Percentiles rank a stretch among this genome's conserved stretches.
Evolutionary conservation across 2,888 invertebrate genomes (phyloP).

Genomic region (Ornithoptera alexandrae): DNA sequence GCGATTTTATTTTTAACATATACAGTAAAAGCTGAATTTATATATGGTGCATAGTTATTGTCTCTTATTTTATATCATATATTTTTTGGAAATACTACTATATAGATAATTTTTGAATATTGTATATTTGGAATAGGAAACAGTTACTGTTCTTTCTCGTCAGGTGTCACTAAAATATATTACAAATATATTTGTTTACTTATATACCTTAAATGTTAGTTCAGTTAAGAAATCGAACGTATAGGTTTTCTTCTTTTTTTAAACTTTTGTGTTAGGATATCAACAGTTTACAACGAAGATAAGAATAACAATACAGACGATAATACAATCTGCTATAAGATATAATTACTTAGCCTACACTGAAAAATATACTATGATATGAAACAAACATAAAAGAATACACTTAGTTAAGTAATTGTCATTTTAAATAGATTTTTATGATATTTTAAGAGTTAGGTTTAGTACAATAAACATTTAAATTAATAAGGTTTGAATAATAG

Average conservation of each 20-base stretch:
- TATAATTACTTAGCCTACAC: too few relatives aligned
- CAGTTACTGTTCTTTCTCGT: not conserved
- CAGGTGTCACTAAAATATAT: not conserved
- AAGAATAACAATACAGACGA: too few relatives aligned
- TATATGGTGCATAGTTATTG: not conserved
- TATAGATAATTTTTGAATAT: not conserved
- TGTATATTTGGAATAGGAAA: not conserved
- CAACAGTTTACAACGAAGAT: too few relatives aligned
- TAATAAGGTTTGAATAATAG: not conserved
- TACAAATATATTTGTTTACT: not conserved
- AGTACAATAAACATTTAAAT: too few relatives aligned
- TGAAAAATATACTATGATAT: too few relatives aligned
- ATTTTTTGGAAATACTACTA: not conserved
- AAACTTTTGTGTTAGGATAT: too few relatives aligned
- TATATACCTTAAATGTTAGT: not conserved
- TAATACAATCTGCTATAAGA: too few relatives aligned
- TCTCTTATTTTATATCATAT: not conserved
- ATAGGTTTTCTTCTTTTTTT: too few relatives aligned
- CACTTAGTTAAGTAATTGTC: too few relatives aligned
- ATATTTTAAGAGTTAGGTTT: too few relatives aligned
- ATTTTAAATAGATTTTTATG: too few relatives aligned
- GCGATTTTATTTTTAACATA: not conserved
- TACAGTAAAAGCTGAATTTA: not conserved
- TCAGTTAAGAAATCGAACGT: not conserved
- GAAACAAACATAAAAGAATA: too few relatives aligned